Evolutionary conservation across 2,797 vertebrate genomes (phyloP).

Genomic region (Harpagifer antarcticus): DNA sequence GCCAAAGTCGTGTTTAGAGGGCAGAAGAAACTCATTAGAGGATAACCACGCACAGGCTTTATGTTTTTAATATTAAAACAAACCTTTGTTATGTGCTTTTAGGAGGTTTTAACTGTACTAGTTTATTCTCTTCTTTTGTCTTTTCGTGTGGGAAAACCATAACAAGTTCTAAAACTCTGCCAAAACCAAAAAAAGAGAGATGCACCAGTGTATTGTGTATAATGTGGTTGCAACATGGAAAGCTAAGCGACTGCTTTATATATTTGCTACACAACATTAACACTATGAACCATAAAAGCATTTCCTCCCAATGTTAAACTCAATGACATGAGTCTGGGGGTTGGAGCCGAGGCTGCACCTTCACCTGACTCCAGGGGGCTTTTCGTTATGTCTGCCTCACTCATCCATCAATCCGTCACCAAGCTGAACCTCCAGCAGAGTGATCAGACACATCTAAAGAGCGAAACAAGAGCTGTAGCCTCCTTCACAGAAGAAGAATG

Average conservation of each 20-base stretch:
- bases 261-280: conserved; percentile 3
- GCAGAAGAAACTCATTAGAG: conserved; percentile 8
- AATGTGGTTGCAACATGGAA: not conserved
- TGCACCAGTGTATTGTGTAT: conserved; percentile 7
- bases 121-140: not conserved
- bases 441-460: conserved; percentile 19
- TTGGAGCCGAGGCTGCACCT: conserved; percentile 66
- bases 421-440: conserved; percentile 41
- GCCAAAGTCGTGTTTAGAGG: conserved; percentile 8
- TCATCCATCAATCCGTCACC: conserved; percentile 47
- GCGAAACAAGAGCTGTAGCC: conserved; percentile 27
- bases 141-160: conserved; percentile 23
- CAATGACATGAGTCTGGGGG: conserved; percentile 65
- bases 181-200: not conserved
- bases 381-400: conserved; percentile 20
- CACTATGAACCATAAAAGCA: conserved; percentile 6
- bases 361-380: conserved; percentile 73
- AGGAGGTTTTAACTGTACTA: conserved; percentile 14
- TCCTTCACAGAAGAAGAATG: conserved; percentile 7
- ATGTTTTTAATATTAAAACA: not conserved
- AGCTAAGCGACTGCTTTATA: not conserved
- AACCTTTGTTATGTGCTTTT: not conserved
- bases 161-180: conserved; percentile 1
- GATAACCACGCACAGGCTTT: conserved; percentile 8
- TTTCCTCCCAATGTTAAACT: conserved; percentile 45